Base-by-base conservation (phyloP, 2,113 vertebrate genomes). In the Elanus axillaris region DNA sequence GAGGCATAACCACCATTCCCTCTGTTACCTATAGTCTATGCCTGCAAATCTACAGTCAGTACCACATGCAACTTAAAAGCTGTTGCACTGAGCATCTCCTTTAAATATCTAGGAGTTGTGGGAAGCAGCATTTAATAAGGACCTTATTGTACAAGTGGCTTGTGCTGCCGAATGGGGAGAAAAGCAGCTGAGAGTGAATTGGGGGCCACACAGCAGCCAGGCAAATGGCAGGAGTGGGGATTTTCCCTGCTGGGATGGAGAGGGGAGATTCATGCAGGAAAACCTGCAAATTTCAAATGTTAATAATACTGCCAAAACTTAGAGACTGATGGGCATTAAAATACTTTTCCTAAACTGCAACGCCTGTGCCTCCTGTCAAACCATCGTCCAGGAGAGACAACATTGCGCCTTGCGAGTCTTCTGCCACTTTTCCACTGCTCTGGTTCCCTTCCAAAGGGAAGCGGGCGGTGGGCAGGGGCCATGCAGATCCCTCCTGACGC, bases 401-500 rank as follows among this genome's bases (percentile, higher is more conserved):
- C 16, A 31, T 4, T 12, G 13, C 25, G 68, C 32, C 22, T 45
- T 50, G 27, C 11, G 40, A 32, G 12, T 27, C 58, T 76, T 8
- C 25, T 42, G 3, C 3, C 9, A 11, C 9, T 64, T 42, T 63
- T 76, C 81, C 67, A 9, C 17, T 9, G 8, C 17, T 9, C 26
- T 16, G 21, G 11, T 34, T 86, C 29, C 32, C 11, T 80, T 67
- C 40, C 25, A 34, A 40, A 66, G 42, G 25, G 66, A 36, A 32
- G 13, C 0, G 0, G 20, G 20, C 0, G 0, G 18, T 38, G 59
- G 11, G 16, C 34, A 29, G 6, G 4, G 25, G 7, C 6, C 5
- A 45, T 4, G 29, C 38, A 72, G 20, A 45, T 10, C 10, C 48
- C 69, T 29, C 29, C 14, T 68, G 48, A 48, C 2, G 20, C 18